Conservation (phyloP, 1,140 invertebrate genomes). For the Lepidotrigona ventralis region DNA sequence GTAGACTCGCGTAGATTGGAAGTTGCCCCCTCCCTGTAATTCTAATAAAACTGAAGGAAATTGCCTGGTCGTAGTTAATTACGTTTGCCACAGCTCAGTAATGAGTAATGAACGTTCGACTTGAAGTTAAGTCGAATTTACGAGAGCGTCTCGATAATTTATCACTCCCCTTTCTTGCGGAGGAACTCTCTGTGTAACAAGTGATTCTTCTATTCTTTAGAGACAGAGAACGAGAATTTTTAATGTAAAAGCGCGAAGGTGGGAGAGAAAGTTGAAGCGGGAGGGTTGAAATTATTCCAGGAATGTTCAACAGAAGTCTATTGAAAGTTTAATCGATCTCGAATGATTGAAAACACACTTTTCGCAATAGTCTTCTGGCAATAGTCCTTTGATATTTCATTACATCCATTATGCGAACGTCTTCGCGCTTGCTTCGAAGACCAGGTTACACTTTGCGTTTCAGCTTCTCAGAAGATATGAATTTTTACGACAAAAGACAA, state of each 20-base stretch:
- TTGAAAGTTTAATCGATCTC: not conserved
- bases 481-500: no score
- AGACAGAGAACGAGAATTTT: not conserved
- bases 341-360: not conserved
- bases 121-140: not conserved
- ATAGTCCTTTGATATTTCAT: not conserved
- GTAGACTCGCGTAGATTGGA: no score
- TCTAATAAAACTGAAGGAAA: not conserved
- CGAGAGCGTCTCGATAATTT: not conserved
- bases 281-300: not conserved
- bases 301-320: not conserved
- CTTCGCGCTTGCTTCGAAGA: no score
- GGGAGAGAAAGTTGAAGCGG: not conserved
- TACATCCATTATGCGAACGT: no score
- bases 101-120: not conserved
- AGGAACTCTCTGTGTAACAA: not conserved
- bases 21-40: no score
- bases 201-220: not conserved
- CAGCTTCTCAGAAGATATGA: no score
- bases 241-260: not conserved
- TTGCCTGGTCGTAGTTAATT: not conserved
- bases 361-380: not conserved
- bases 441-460: no score
- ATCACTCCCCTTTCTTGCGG: not conserved
- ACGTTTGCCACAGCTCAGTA: not conserved